These are phyloP conservation scores for Phortica okadai DNA, from an alignment of 2,888 invertebrate species.

Conservation along the genomic window DNA sequence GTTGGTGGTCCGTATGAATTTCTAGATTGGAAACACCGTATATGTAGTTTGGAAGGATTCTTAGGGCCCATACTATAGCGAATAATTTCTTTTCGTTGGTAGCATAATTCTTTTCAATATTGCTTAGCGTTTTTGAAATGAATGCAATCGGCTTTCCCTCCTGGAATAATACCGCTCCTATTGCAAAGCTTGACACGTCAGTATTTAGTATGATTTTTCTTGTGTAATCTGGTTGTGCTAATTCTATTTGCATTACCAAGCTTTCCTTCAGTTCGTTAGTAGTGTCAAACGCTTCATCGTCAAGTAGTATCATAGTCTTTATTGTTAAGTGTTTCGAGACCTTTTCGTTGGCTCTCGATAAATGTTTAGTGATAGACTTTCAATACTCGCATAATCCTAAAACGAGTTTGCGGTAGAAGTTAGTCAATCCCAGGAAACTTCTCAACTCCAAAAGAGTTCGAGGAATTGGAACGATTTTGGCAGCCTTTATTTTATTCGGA, in stretches of 20 bases:
- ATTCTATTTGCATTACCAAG: neutral
- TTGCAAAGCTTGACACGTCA: neutral
- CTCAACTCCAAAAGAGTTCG: no score
- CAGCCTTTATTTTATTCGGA: no score
- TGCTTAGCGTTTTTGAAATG: neutral
- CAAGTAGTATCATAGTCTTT: neutral
- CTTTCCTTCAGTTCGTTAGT: neutral
- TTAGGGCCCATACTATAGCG: neutral
- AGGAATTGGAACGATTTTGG: no score
- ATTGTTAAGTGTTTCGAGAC: no score
- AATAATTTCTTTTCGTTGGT: no score
- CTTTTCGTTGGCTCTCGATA: no score
- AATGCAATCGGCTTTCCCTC: neutral
- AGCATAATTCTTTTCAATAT: no score
- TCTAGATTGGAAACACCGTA: neutral
- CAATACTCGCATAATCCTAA: neutral
- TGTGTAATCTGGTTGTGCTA: neutral
- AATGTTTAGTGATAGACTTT: neutral
- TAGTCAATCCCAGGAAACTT: neutral
- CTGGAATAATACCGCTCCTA: neutral
- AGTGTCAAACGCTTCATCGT: neutral
- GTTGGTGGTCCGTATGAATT: constrained; percentile 4
- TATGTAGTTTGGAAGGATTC: neutral
- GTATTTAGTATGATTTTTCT: neutral
- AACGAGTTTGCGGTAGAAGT: no score